These are phyloP conservation scores for Monochamus alternatus DNA, from an alignment of 2,888 invertebrate genomes.

Conservation along the genomic window DNA sequence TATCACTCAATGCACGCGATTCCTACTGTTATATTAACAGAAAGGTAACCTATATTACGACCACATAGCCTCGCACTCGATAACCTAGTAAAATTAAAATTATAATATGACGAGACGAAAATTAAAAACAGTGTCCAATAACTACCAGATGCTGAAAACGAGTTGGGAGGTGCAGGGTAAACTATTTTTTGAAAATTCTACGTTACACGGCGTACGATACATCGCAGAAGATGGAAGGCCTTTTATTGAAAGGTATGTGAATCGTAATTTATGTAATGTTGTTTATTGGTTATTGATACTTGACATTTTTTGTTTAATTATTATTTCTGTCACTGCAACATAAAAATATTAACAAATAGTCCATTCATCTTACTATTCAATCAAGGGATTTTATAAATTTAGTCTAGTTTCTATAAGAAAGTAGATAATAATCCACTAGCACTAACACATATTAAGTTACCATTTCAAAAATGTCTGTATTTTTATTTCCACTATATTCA, in stretches of 20 bases:
- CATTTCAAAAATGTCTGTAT: no score
- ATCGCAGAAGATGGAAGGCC: constrained; percentile 84
- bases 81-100: constrained; percentile 26
- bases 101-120: constrained; percentile 22
- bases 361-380: no score
- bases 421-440: no score
- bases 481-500: no score
- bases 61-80: neutral
- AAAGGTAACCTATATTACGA: neutral
- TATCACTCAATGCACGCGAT: constrained; percentile 9
- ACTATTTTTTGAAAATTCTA: constrained; percentile 84
- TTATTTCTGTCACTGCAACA: no score
- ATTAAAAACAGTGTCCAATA: constrained; percentile 20
- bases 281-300: neutral
- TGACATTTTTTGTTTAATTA: no score
- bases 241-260: constrained; percentile 82
- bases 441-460: no score
- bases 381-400: no score
- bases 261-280: neutral
- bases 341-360: no score
- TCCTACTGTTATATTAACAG: neutral
- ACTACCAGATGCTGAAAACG: constrained; percentile 71
- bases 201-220: constrained; percentile 85
- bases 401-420: no score
- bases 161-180: constrained; percentile 82